A percentile compares a stretch with the other conserved stretches of the same genome.
phyloP scores from a whole-genome alignment of 2,797 vertebrate genomes.

The Chaetophractus vellerosus region DNA sequence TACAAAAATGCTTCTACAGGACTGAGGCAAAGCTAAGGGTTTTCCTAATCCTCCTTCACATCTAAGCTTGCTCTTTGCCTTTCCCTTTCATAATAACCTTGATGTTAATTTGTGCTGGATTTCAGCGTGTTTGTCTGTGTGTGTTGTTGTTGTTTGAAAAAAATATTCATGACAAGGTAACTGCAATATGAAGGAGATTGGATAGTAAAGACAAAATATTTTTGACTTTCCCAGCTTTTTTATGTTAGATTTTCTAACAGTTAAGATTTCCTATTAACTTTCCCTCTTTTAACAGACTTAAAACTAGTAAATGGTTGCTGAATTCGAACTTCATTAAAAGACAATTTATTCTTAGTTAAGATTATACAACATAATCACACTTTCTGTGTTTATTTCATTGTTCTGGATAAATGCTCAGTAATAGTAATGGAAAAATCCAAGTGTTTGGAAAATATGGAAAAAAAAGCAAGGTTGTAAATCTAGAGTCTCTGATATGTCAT shows the following conservation, averaged over 20 bases:
- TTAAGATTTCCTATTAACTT: slow-evolving; percentile 26
- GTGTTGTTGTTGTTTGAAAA: neutral
- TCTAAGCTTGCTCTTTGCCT: neutral
- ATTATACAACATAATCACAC: neutral
- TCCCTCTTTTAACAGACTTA: neutral
- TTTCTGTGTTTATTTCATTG: slow-evolving; percentile 31
- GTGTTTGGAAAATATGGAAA: slow-evolving; percentile 71
- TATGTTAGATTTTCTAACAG: neutral
- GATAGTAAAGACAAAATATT: neutral
- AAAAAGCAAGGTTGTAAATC: slow-evolving; percentile 71
- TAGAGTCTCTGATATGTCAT: slow-evolving; percentile 29
- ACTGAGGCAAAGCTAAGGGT: neutral
- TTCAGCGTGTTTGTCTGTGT: neutral
- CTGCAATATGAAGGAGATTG: neutral
- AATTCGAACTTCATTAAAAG: slow-evolving; percentile 28
- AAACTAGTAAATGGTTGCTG: slow-evolving; percentile 46
- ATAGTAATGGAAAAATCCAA: slow-evolving; percentile 62
- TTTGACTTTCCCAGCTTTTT: neutral
- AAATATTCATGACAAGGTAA: neutral
- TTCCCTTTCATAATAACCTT: neutral
- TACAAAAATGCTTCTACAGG: neutral
- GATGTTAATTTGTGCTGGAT: neutral
- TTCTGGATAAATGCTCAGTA: neutral
- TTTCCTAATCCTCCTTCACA: neutral
- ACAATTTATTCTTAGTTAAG: slow-evolving; percentile 16